Base-by-base conservation (phyloP, 2,888 invertebrate genomes). In the Drosophila subsilvestris region DNA sequence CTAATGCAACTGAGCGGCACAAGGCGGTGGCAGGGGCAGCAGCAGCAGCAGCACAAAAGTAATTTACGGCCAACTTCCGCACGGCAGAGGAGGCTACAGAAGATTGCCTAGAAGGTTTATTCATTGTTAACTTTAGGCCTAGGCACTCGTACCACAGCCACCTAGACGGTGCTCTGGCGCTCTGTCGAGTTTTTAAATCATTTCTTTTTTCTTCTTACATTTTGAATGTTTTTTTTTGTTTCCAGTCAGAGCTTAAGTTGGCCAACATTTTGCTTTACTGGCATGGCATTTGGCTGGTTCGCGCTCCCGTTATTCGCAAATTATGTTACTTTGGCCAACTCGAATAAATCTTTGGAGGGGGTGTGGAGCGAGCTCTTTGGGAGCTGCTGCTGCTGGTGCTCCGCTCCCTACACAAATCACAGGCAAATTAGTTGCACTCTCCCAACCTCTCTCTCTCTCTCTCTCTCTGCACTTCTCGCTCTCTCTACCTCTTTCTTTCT, bases 311-410 rank as follows among this genome's bases (percentile, higher is more conserved):
- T 85, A 83, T 69, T 67, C 47, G 80, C 83, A 87, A 83, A 76
- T 84, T 88, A 84, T 84, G 85, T 79, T 80, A 88, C 84, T 84
- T 84, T 73, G 72, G 69, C 71, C 73, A 84, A 84, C 86, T 84
- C 88, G 62, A 66, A 84, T 84, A 84, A 84, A 84, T 84, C 84
- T 83, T 76, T 53, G 47, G 56, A 25, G 42, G 62, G 71, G 65
- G 60, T n/a, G 71, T 51, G n/a, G n/a, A 37, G 55, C 1, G 20
- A 60, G 43, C 50, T 17, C 57, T 32, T 12, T 32, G 32, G 32
- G 32, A 29, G 29, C 37, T 32, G 44, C 37, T 37, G 51, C 58
- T 49, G 60, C n/a, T n/a, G n/a, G n/a, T n/a, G n/a, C n/a, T n/a
- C n/a, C n/a, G n/a, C 45, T 53, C 66, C 60, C 67, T 66, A 70